Evolutionary conservation across 2,888 invertebrate species (phyloP).

Genomic region (Mellilla xanthometata): DNA sequence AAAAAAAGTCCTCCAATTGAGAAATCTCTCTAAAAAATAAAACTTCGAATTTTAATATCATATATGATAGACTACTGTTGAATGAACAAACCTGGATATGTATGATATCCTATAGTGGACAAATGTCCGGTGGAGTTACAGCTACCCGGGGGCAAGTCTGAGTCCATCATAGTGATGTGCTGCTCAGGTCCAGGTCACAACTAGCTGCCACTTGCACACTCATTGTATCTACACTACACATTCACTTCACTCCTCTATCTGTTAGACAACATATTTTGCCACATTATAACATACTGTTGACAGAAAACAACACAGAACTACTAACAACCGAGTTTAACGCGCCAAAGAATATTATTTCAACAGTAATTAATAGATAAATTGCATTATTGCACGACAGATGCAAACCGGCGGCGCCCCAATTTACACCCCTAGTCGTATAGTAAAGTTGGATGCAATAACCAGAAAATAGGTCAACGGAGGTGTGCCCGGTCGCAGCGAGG

Average conservation of each 20-base stretch:
- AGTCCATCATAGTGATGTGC: constrained; percentile 70
- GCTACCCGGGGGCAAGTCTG: constrained; percentile 76
- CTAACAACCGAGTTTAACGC: constrained; percentile 8
- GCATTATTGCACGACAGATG: constrained; percentile 54
- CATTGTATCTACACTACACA: constrained; percentile 45
- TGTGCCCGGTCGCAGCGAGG: constrained; percentile 73
- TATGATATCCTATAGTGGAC: constrained; percentile 77
- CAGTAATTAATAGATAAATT: constrained; percentile 31
- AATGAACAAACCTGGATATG: constrained; percentile 66
- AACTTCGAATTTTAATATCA: too few relatives aligned
- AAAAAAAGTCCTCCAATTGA: too few relatives aligned
- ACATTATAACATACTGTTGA: constrained; percentile 1
- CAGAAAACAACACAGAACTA: neutral
- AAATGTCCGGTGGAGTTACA: constrained; percentile 79
- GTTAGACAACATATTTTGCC: constrained; percentile 7
- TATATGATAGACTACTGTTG: too few relatives aligned
- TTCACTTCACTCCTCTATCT: constrained; percentile 20
- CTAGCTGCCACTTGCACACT: constrained; percentile 37
- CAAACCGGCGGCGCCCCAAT: constrained; percentile 67
- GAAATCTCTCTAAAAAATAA: too few relatives aligned
- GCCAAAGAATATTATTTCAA: constrained; percentile 6
- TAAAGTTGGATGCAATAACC: constrained; percentile 77
- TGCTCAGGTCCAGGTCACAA: constrained; percentile 40
- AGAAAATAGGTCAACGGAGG: constrained; percentile 82
- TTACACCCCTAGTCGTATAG: constrained; percentile 75